These are phyloP conservation scores for Spicauda simplicius DNA, from an alignment of 2,888 invertebrate species.

Conservation along the genomic window DNA sequence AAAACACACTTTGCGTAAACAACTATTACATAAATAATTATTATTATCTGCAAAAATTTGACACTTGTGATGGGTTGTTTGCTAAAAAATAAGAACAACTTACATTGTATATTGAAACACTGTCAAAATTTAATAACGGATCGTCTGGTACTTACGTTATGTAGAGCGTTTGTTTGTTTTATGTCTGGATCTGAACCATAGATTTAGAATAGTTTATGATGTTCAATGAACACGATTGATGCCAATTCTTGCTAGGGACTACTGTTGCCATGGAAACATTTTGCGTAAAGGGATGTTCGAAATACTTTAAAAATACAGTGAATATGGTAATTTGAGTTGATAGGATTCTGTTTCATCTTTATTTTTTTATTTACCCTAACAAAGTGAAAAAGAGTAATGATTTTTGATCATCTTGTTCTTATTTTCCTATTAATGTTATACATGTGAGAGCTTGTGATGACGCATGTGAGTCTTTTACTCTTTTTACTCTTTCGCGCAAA, in stretches of 20 bases:
- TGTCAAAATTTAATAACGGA: slow-evolving; percentile 23
- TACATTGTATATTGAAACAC: slow-evolving; percentile 12
- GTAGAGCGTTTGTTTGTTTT: background rate
- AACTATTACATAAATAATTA: background rate
- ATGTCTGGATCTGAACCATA: background rate
- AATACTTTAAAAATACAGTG: too few relatives aligned
- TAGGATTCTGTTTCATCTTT: too few relatives aligned
- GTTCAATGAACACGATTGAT: background rate
- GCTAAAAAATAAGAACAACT: background rate
- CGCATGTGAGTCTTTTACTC: too few relatives aligned
- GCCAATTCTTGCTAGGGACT: background rate
- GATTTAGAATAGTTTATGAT: background rate
- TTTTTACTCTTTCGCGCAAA: too few relatives aligned
- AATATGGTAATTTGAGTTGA: too few relatives aligned
- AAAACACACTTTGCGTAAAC: background rate
- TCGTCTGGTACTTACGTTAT: background rate
- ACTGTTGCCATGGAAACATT: background rate
- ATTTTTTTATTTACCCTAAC: too few relatives aligned
- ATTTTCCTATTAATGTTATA: too few relatives aligned
- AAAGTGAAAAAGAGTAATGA: too few relatives aligned
- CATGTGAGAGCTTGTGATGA: too few relatives aligned
- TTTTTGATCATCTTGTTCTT: too few relatives aligned
- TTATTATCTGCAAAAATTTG: background rate
- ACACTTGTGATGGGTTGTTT: background rate
- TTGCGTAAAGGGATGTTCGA: too few relatives aligned